phyloP scores from a whole-genome alignment of 2,797 vertebrate species.

The Scolopax rusticola region DNA sequence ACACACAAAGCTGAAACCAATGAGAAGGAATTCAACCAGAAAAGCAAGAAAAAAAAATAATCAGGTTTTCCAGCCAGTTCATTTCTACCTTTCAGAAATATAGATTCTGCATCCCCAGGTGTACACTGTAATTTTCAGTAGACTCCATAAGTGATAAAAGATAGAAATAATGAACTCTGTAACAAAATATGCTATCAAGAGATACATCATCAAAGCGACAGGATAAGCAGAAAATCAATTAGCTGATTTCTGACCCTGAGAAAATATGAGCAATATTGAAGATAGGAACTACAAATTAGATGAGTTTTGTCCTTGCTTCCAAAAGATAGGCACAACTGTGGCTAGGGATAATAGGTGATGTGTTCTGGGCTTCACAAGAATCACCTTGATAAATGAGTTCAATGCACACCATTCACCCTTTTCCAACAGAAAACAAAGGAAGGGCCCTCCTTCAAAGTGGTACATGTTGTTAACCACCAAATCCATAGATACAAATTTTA shows the following conservation, averaged over 20 bases:
- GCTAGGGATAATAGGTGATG: neutral
- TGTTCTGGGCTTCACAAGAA: neutral
- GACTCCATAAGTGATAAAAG: slow-evolving; percentile 23
- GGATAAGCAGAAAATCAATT: slow-evolving; percentile 50
- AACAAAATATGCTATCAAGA: slow-evolving; percentile 49
- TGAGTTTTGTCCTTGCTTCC: neutral
- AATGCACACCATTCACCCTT: neutral
- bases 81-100: slow-evolving; percentile 2
- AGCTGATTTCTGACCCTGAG: slow-evolving; percentile 38
- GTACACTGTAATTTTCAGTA: slow-evolving; percentile 26
- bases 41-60: neutral
- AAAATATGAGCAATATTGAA: neutral
- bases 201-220: neutral
- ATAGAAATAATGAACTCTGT: slow-evolving; percentile 48
- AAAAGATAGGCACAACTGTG: neutral
- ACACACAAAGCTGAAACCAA: neutral
- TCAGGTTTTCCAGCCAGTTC: neutral
- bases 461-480: neutral
- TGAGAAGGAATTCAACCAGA: neutral
- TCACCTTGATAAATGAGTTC: neutral
- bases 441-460: neutral
- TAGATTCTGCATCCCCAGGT: slow-evolving; percentile 7
- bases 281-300: slow-evolving; percentile 27
- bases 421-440: neutral
- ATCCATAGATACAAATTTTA: neutral